A percentile compares a stretch with the other conserved stretches of the same genome.
phyloP scores from a whole-genome alignment of 1,140 invertebrate species.

The Parapsyche elsis region DNA sequence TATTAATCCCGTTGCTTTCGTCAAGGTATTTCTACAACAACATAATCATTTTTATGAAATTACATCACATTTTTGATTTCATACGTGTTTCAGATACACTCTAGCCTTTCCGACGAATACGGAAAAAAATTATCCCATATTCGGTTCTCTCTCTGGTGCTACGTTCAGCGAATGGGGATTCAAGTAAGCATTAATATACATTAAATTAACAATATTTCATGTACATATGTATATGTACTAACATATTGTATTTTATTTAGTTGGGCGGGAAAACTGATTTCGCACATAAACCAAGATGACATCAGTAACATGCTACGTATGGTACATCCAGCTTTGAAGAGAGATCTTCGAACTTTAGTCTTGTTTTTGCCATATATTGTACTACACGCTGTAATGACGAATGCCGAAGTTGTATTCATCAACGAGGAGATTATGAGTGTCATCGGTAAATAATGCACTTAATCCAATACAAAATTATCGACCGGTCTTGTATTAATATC shows the following conservation, averaged over 20 bases:
- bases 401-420: slow-evolving; percentile 61
- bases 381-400: slow-evolving; percentile 70
- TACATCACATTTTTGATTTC: neutral
- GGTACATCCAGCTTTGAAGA: slow-evolving; percentile 76
- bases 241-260: slow-evolving; percentile 59
- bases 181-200: slow-evolving; percentile 73
- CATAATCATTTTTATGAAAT: neutral
- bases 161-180: slow-evolving; percentile 80
- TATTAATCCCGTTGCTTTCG: slow-evolving; percentile 77
- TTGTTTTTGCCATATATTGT: slow-evolving; percentile 80
- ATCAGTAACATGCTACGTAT: slow-evolving; percentile 70
- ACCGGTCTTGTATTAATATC: neutral
- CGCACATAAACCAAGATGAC: slow-evolving; percentile 67
- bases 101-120: slow-evolving; percentile 61
- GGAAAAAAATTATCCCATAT: slow-evolving; percentile 69
- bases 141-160: slow-evolving; percentile 72
- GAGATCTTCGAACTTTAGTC: slow-evolving; percentile 75
- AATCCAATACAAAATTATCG: neutral
- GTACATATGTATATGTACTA: neutral
- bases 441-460: slow-evolving; percentile 59
- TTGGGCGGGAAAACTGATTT: slow-evolving; percentile 73
- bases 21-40: slow-evolving; percentile 67
- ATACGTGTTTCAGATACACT: slow-evolving; percentile 29
- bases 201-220: slow-evolving; percentile 55
- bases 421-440: slow-evolving; percentile 70